Evolutionary conservation across 2,113 vertebrate genomes (phyloP), one percentile per base, ranked within the genome.

Genomic region (Hippocampus guttulatus): DNA sequence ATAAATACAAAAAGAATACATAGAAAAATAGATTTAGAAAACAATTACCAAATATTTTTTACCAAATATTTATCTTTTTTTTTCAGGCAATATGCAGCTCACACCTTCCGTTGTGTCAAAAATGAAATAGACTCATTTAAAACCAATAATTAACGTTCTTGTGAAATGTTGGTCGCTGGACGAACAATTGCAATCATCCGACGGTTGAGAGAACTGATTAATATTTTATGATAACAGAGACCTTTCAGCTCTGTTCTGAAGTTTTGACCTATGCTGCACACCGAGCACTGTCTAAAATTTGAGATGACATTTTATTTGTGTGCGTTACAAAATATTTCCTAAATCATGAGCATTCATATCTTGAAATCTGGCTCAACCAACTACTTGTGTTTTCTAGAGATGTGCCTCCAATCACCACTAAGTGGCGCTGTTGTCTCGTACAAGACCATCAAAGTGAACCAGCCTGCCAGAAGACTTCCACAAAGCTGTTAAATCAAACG

Each of bases 381-480:
- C 25, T n/a, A 49, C 30, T 68, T 60, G n/a, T 62, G 10, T 66
- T 1, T 58, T 73, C 43, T n/a, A 87, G 84, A 80, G 64, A 6
- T 41, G 14, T 15, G 40, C 21, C 11, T 54, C 0, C 70, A 72
- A 55, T 82, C 85, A 64, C 85, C 84, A 54, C 30, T 65, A 76
- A 83, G 65, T 16, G 82, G 74, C 84, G 70, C 66, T 9, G 57
- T 47, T 55, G 60, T 87, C 58, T 57, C 81, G 55, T 91, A 76
- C 33, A 88, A 81, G 86, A 86, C 91, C 76, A 87, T 87, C 23
- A 73, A 81, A 1, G 83, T 91, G 62, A 81, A 72, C 45, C 85
- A 91, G 83, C 75, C 78, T 33, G 63, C 77, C 75, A 85, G 51
- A 82, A 30, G 3, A 18, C 66, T 75, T 25, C n/a, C 70, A 63